These are phyloP conservation scores for Lindbergichthys nudifrons DNA, from an alignment of 2,797 vertebrate genomes.

Conservation along the genomic window DNA sequence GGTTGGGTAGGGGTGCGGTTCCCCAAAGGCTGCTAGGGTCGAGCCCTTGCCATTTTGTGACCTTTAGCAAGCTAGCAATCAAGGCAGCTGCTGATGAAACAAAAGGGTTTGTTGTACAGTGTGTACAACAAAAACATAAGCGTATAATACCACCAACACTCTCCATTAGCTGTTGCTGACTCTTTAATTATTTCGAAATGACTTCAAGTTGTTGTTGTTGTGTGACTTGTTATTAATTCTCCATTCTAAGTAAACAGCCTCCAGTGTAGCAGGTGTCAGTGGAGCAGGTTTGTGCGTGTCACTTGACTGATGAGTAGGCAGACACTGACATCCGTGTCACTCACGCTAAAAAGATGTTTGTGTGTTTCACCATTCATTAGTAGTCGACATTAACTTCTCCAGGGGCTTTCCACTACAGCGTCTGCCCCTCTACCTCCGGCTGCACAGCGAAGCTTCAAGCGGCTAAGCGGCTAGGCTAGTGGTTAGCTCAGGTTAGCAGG, in stretches of 20 bases:
- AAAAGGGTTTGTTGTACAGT: slow-evolving; percentile 46
- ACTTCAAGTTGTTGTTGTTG: neutral
- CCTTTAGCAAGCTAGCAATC: slow-evolving; percentile 79
- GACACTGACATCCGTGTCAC: neutral
- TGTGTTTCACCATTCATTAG: slow-evolving; percentile 13
- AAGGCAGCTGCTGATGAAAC: slow-evolving; percentile 73
- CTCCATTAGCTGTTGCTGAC: neutral
- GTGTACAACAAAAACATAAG: neutral
- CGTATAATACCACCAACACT: neutral
- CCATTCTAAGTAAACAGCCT: slow-evolving; percentile 1
- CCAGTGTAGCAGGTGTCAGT: slow-evolving; percentile 67
- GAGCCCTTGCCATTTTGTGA: slow-evolving; percentile 84
- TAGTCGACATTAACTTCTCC: slow-evolving; percentile 17
- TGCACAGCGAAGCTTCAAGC: slow-evolving; percentile 43
- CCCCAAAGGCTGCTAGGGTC: slow-evolving; percentile 86
- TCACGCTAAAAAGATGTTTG: neutral
- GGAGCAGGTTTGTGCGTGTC: slow-evolving; percentile 32
- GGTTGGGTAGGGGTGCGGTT: slow-evolving; percentile 83
- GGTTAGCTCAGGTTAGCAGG: slow-evolving; percentile 68
- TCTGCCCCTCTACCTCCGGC: slow-evolving; percentile 41
- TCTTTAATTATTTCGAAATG: neutral
- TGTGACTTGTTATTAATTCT: neutral
- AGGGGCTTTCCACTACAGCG: slow-evolving; percentile 48
- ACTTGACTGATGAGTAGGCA: slow-evolving; percentile 18
- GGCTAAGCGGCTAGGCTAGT: slow-evolving; percentile 73